These are phyloP conservation scores for Palythoa grandis DNA, from an alignment of 92 coral and sea anemone genomes.

Conservation along the genomic window DNA sequence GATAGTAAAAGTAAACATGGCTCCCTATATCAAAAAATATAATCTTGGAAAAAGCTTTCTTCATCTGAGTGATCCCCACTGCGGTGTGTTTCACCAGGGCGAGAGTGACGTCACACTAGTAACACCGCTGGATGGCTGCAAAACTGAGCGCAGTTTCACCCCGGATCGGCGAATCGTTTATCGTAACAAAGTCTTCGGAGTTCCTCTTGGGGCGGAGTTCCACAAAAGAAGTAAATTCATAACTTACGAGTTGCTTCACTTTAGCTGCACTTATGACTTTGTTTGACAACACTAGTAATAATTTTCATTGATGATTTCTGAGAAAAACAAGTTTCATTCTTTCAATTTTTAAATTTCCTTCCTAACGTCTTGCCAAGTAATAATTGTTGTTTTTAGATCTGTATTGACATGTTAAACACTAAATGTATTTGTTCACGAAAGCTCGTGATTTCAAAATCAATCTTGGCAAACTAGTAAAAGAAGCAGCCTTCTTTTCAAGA, in stretches of 20 bases:
- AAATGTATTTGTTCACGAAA: background rate
- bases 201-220: background rate
- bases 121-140: slow-evolving; percentile 37
- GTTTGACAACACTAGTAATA: background rate
- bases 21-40: background rate
- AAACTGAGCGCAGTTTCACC: slow-evolving; percentile 30
- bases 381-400: background rate
- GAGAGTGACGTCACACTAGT: slow-evolving; percentile 2
- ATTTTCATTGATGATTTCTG: background rate
- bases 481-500: background rate
- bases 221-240: background rate
- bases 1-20: slow-evolving; percentile 31
- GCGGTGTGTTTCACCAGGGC: slow-evolving; percentile 17
- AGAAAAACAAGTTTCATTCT: too few relatives aligned
- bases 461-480: background rate
- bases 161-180: slow-evolving; percentile 18
- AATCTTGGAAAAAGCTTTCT: slow-evolving; percentile 10
- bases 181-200: slow-evolving; percentile 32
- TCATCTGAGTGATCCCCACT: slow-evolving; percentile 31
- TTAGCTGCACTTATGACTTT: slow-evolving; percentile 24
- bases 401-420: background rate
- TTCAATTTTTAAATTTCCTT: too few relatives aligned
- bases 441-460: background rate
- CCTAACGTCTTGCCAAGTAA: background rate
- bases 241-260: slow-evolving; percentile 9